These are phyloP conservation scores for Phyllotreta striolata DNA, from an alignment of 2,888 invertebrate genomes.

Conservation along the genomic window DNA sequence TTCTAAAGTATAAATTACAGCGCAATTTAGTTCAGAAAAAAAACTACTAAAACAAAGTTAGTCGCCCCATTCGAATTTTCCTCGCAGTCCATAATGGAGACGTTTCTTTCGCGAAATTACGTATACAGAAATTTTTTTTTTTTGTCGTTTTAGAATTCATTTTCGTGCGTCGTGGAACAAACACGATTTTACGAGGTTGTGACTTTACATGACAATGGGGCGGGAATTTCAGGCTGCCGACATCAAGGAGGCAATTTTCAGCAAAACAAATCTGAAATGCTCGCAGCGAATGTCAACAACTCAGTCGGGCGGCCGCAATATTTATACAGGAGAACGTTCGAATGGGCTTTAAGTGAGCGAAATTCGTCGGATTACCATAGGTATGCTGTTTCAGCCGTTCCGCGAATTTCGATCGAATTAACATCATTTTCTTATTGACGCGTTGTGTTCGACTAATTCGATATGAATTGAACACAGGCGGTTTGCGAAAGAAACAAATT, in stretches of 20 bases:
- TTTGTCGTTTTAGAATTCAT: slow-evolving; percentile 14
- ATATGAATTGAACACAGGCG: too few species aligned
- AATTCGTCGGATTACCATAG: slow-evolving; percentile 4
- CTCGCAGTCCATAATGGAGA: too few species aligned
- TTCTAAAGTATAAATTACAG: too few species aligned
- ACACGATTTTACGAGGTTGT: slow-evolving; percentile 21
- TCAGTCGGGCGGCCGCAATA: slow-evolving; percentile 28
- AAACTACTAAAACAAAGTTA: too few species aligned
- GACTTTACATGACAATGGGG: slow-evolving; percentile 47
- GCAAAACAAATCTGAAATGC: slow-evolving; percentile 47
- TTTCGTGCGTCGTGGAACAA: slow-evolving; percentile 19
- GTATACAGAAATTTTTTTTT: neutral
- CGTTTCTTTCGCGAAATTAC: slow-evolving; percentile 1
- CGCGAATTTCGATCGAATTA: too few species aligned
- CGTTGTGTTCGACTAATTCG: too few species aligned
- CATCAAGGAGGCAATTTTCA: slow-evolving; percentile 42
- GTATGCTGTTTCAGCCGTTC: too few species aligned
- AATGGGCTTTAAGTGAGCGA: slow-evolving; percentile 22
- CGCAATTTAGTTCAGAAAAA: too few species aligned
- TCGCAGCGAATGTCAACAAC: slow-evolving; percentile 46
- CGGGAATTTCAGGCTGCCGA: slow-evolving; percentile 40
- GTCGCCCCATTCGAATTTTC: too few species aligned
- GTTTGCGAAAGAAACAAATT: too few species aligned
- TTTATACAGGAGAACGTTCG: slow-evolving; percentile 29
- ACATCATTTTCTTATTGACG: too few species aligned